Conservation (phyloP, 1,140 invertebrate species). For the Solenopsis invicta region DNA sequence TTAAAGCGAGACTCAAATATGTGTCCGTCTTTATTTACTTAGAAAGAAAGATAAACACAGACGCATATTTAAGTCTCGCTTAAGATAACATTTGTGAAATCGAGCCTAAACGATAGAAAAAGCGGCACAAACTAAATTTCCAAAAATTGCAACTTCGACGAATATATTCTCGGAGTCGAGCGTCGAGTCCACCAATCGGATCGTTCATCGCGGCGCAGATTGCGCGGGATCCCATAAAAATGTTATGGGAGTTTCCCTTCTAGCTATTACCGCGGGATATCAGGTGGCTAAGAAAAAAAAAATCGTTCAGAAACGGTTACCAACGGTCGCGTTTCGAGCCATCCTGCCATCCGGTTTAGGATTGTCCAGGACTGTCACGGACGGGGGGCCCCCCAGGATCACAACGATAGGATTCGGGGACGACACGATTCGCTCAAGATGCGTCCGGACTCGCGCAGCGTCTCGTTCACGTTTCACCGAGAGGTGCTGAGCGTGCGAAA, state of each 20-base stretch:
- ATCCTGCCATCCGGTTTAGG: neutral
- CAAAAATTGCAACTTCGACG: neutral
- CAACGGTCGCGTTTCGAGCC: conserved; percentile 18
- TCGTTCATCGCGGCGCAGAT: neutral
- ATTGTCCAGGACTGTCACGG: neutral
- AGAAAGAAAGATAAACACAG: too few species aligned
- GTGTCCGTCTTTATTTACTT: too few species aligned
- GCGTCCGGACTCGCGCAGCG: conserved; percentile 85
- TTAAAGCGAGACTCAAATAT: too few species aligned
- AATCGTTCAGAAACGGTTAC: conserved; percentile 11
- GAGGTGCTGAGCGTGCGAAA: conserved; percentile 77
- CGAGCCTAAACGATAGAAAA: neutral
- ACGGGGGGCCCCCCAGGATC: neutral
- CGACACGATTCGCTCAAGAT: conserved; percentile 67
- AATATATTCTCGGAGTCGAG: neutral
- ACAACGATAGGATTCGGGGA: neutral
- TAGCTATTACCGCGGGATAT: neutral
- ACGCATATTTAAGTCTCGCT: too few species aligned
- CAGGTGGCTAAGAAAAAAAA: neutral
- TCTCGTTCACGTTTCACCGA: conserved; percentile 85
- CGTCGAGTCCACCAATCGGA: conserved; percentile 2
- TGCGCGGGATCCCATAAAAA: conserved; percentile 21
- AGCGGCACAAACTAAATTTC: neutral
- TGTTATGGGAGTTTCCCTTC: conserved; percentile 36
- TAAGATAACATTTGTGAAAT: too few species aligned